phyloP scores from a whole-genome alignment of 1,140 invertebrate genomes.

The Dendroctonus valens region DNA sequence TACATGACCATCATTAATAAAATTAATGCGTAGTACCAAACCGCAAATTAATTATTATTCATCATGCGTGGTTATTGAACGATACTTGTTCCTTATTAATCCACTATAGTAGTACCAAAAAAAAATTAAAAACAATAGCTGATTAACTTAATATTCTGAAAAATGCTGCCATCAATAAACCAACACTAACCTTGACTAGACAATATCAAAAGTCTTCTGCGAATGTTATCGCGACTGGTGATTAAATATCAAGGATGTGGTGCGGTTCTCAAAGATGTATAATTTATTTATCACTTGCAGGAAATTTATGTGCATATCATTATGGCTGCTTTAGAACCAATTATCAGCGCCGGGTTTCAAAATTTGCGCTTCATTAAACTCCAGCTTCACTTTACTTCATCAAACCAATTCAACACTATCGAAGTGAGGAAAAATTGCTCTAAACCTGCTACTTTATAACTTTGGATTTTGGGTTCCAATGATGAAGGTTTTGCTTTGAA shows the following conservation, averaged over 20 bases:
- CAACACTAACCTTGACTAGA: conserved; percentile 4
- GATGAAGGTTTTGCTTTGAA: no score
- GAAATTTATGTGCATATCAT: conserved; percentile 26
- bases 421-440: no score
- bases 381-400: no score
- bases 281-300: conserved; percentile 28
- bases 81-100: conserved; percentile 1
- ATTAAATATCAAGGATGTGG: conserved; percentile 29
- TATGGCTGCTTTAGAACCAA: conserved; percentile 10
- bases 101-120: not conserved
- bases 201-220: conserved; percentile 24
- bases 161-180: conserved; percentile 14
- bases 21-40: not conserved
- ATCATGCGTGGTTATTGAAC: not conserved
- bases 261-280: conserved; percentile 28
- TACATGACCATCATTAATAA: no score
- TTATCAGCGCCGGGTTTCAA: not conserved
- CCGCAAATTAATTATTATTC: conserved; percentile 1
- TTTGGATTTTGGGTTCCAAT: no score
- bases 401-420: no score
- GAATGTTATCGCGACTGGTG: conserved; percentile 22
- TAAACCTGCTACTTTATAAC: no score
- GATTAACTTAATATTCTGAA: conserved; percentile 14
- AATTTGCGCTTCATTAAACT: not conserved
- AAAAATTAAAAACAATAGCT: conserved; percentile 16